These are phyloP conservation scores for Torymus tubicola DNA, from an alignment of 2,888 invertebrate genomes.

Conservation along the genomic window DNA sequence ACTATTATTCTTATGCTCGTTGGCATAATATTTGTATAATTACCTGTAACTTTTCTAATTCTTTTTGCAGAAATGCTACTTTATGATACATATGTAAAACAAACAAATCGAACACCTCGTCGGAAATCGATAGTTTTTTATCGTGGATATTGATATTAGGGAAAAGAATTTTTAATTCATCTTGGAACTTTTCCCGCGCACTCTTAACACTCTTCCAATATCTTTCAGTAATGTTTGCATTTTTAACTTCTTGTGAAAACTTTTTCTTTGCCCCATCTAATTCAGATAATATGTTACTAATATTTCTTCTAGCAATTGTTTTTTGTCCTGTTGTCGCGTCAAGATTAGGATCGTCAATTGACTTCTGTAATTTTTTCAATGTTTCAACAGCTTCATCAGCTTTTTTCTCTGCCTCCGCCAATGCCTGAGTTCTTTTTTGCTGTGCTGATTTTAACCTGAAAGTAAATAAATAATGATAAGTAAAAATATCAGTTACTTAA, in stretches of 20 bases:
- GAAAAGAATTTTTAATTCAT: conserved; percentile 84
- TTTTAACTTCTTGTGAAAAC: conserved; percentile 79
- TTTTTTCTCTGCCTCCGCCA: conserved; percentile 80
- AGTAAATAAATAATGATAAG: too few species aligned
- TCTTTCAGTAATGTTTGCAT: conserved; percentile 83
- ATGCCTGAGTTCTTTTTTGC: conserved; percentile 78
- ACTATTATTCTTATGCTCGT: too few species aligned
- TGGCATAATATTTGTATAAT: conserved; percentile 50
- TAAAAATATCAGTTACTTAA: too few species aligned
- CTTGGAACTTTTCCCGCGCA: conserved; percentile 80
- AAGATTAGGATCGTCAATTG: conserved; percentile 75
- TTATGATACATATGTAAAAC: conserved; percentile 88
- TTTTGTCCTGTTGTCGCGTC: conserved; percentile 73
- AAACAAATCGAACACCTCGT: conserved; percentile 86
- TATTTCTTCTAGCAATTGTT: conserved; percentile 70
- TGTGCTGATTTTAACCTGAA: conserved; percentile 79
- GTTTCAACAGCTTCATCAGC: conserved; percentile 79
- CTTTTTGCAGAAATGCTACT: conserved; percentile 86
- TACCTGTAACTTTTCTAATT: conserved; percentile 84
- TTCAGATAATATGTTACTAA: conserved; percentile 78
- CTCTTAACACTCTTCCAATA: conserved; percentile 89
- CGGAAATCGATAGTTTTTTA: conserved; percentile 80
- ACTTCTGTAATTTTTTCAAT: conserved; percentile 74
- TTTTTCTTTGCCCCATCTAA: conserved; percentile 80
- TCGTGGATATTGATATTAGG: conserved; percentile 84